Percentiles rank a stretch among this genome's conserved stretches.
These are phyloP conservation scores for Drosophila melanogaster DNA, from an alignment of 1,140 invertebrate genomes.

Conservation along the genomic window Release_6_plus_ISO1_MT NT_033779.5:3986501-3987000, in stretches of 20 bases:
- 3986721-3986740: slow-evolving; percentile 42
- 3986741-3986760: background rate
- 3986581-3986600: slow-evolving; percentile 84
- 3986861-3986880: slow-evolving; percentile 1
- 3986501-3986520: slow-evolving; percentile 67
- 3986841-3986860: slow-evolving; percentile 17
- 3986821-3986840: slow-evolving; percentile 33
- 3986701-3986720: slow-evolving; percentile 31
- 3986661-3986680: slow-evolving; percentile 7
- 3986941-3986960: too few species aligned
- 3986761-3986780: slow-evolving; percentile 32
- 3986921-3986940: too few species aligned
- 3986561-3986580: slow-evolving; percentile 83
- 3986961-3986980: too few species aligned
- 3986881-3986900: background rate
- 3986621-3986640: slow-evolving; percentile 82
- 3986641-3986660: slow-evolving; percentile 59
- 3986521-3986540: slow-evolving; percentile 81
- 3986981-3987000: too few species aligned
- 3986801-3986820: background rate
- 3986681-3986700: slow-evolving; percentile 47
- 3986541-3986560: slow-evolving; percentile 84
- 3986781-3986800: background rate
- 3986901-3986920: too few species aligned
- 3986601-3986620: slow-evolving; percentile 69